phyloP scores from a whole-genome alignment of 2,797 vertebrate genomes.

The Hoplostethus atlanticus region DNA sequence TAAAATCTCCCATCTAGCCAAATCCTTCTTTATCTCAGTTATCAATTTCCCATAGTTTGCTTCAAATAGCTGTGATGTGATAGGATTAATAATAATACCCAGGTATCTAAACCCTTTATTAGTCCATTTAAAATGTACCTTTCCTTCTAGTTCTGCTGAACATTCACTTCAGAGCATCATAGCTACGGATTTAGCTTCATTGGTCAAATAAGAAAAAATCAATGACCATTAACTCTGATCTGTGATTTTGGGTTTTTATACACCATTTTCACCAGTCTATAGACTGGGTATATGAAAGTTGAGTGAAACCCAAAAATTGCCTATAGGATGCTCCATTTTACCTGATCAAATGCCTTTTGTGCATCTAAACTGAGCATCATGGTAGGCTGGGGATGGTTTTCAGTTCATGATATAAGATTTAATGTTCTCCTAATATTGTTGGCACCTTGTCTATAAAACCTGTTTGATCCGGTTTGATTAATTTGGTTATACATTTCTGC shows the following conservation, averaged over 20 bases:
- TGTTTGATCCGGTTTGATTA: slow-evolving; percentile 29
- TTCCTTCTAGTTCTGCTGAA: slow-evolving; percentile 4
- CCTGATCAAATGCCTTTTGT: too few species aligned
- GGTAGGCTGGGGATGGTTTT: background rate
- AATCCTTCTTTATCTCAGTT: background rate
- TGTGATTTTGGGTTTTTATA: slow-evolving; percentile 10
- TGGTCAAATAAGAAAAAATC: slow-evolving; percentile 5
- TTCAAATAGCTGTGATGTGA: background rate
- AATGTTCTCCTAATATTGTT: slow-evolving; percentile 29
- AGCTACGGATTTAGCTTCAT: too few species aligned
- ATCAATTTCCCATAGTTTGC: background rate
- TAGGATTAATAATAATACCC: background rate
- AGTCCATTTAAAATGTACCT: background rate
- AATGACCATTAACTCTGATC: slow-evolving; percentile 11
- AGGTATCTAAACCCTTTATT: background rate
- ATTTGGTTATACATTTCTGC: slow-evolving; percentile 16
- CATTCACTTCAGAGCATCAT: background rate
- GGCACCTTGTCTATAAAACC: slow-evolving; percentile 18
- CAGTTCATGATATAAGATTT: slow-evolving; percentile 19
- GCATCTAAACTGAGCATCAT: background rate
- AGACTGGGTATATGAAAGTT: background rate
- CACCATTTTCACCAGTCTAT: background rate
- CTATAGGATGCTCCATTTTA: slow-evolving; percentile 10
- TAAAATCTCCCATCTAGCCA: background rate
- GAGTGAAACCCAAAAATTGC: background rate